phyloP scores from a whole-genome alignment of 2,888 invertebrate species.

The Rhamphomyia laevipes region DNA sequence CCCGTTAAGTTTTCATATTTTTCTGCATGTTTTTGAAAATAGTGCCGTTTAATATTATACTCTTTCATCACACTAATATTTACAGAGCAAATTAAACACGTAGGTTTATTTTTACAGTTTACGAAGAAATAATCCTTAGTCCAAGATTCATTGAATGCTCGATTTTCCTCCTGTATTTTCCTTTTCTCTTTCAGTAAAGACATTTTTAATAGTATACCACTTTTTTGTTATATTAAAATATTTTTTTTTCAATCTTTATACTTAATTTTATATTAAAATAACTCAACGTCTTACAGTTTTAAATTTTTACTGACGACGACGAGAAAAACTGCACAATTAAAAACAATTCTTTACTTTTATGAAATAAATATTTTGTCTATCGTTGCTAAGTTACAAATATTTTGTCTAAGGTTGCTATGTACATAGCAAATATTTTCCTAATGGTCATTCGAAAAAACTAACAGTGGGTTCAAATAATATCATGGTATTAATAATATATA shows the following conservation, averaged over 20 bases:
- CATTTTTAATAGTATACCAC: neutral
- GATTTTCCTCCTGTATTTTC: neutral
- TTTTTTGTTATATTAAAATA: neutral
- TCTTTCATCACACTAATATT: neutral
- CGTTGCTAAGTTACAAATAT: too few relatives aligned
- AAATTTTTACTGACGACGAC: too few relatives aligned
- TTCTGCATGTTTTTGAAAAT: neutral
- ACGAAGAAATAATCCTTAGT: neutral
- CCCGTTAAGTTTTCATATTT: neutral
- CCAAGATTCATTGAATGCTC: neutral
- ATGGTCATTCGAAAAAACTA: too few relatives aligned
- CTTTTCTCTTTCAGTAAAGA: neutral
- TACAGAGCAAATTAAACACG: neutral
- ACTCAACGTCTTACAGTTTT: too few relatives aligned
- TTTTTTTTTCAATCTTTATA: neutral
- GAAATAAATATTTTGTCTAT: too few relatives aligned
- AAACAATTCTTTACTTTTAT: too few relatives aligned
- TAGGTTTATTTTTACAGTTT: neutral
- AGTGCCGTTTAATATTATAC: neutral
- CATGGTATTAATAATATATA: too few relatives aligned
- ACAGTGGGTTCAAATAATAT: too few relatives aligned
- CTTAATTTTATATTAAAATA: too few relatives aligned
- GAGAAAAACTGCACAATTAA: too few relatives aligned
- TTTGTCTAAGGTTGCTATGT: too few relatives aligned
- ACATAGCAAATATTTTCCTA: too few relatives aligned